Conservation (phyloP, 2,797 vertebrate species). For the Lacerta viridis region DNA sequence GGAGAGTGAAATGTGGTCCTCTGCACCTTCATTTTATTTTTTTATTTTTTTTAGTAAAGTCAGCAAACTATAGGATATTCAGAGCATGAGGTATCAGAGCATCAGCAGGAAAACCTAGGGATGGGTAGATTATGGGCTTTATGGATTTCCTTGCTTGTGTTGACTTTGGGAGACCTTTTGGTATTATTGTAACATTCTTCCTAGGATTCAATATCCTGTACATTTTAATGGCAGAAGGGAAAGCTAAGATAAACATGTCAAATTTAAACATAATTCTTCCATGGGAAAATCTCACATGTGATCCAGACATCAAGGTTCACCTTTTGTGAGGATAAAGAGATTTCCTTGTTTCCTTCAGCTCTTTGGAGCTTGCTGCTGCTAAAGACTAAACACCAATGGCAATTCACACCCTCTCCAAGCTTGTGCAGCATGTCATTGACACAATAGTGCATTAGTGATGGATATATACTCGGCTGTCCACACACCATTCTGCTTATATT, state of each 20-base stretch:
- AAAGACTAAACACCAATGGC: not conserved
- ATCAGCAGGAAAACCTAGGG: not conserved
- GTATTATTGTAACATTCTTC: constrained; percentile 27
- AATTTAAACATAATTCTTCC: constrained; percentile 20
- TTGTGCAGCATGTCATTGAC: no score
- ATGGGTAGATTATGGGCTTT: constrained; percentile 1
- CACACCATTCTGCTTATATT: no score
- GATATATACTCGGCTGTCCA: no score
- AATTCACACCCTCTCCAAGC: not conserved
- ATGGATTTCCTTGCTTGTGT: not conserved
- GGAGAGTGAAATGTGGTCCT: constrained; percentile 38
- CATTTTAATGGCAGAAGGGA: constrained; percentile 22
- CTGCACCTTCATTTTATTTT: not conserved
- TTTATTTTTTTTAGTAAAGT: constrained; percentile 8
- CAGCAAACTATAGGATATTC: not conserved
- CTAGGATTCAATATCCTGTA: not conserved
- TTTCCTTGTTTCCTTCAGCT: constrained; percentile 2
- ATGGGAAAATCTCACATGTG: not conserved
- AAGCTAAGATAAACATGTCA: not conserved
- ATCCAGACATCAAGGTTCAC: not conserved
- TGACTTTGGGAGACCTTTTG: constrained; percentile 33
- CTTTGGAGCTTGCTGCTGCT: constrained; percentile 8
- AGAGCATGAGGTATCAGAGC: not conserved
- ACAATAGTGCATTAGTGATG: no score
- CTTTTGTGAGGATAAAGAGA: not conserved